Evolutionary conservation across 1,140 invertebrate genomes (phyloP), one percentile per base, ranked within the genome.

Genomic region (Apis florea): DNA sequence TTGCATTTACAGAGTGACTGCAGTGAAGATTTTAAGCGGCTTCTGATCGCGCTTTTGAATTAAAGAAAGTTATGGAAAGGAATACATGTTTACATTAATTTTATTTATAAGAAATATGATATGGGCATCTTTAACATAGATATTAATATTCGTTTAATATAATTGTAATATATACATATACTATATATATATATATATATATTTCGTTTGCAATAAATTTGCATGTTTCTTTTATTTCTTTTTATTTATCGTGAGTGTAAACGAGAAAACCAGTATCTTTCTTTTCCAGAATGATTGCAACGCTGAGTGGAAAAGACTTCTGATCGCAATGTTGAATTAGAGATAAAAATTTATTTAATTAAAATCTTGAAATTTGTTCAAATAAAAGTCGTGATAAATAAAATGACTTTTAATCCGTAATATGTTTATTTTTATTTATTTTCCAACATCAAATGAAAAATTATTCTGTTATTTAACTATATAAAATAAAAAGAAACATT

Each of bases 271-370:
- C 61, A 68, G 64, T 89, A 85, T 90, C 63, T 80, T 86, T 90
- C 85, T 93, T 92, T 93, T 92, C 31, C 93, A 94, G 93, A 93
- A 85, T 77, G 94, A 94, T 91, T 93, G 93, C 83, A 82, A 85
- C 47, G 95, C 94, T 24, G 95, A 95, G 83, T 95, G 95, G 92
- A 95, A 95, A 92, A 94, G 93, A 68, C 90, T 95, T 79, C 91
- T 96, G 64, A 92, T 96, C 78, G 94, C 93, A 68, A 90, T 96
- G 81, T 88, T 93, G 86, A 91, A 93, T 92, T 95, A 90, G 85
- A 77, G 67, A 40, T 31, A 76, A 6, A 76, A 6, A 21, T 17
- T 75, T 79, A 9, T 56, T 66, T 1, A 13, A 24, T 53, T 31
- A 63, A 63, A 47, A 4, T 51, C 10, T n/a, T 15, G 13, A 24